Conservation (phyloP, 2,797 vertebrate genomes). For the Adrianichthys oophorus region DNA sequence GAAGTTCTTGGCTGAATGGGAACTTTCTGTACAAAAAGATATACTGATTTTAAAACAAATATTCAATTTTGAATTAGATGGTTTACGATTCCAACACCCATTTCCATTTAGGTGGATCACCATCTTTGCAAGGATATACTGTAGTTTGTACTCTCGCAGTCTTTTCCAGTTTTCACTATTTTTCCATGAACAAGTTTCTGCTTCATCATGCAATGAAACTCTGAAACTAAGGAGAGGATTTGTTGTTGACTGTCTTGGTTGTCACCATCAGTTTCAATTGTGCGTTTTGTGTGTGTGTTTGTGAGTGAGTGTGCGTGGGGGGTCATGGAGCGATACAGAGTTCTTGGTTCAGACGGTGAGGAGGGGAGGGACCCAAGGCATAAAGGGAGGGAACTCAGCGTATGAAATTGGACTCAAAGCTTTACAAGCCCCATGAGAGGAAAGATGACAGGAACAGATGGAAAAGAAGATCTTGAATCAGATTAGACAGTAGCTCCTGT, state of each 20-base stretch:
- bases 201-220: conserved; percentile 32
- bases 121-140: no score
- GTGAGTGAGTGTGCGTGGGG: conserved; percentile 8
- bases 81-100: no score
- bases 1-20: no score
- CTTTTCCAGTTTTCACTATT: conserved; percentile 48
- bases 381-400: conserved; percentile 57
- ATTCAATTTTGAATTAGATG: no score
- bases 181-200: conserved; percentile 45
- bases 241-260: conserved; percentile 49
- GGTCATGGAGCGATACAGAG: neutral
- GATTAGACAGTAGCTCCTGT: no score
- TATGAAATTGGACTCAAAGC: conserved; percentile 59
- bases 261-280: conserved; percentile 42
- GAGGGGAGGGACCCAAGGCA: conserved; percentile 18
- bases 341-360: neutral
- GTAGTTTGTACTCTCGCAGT: no score
- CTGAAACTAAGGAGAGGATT: conserved; percentile 50
- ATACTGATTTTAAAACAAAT: no score
- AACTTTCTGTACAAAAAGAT: no score
- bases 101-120: no score
- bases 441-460: conserved; percentile 12
- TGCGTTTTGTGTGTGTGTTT: conserved; percentile 22
- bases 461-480: neutral
- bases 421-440: conserved; percentile 49